Evolutionary conservation across 2,113 vertebrate genomes (phyloP).

Genomic region (Corythaeola cristata): DNA sequence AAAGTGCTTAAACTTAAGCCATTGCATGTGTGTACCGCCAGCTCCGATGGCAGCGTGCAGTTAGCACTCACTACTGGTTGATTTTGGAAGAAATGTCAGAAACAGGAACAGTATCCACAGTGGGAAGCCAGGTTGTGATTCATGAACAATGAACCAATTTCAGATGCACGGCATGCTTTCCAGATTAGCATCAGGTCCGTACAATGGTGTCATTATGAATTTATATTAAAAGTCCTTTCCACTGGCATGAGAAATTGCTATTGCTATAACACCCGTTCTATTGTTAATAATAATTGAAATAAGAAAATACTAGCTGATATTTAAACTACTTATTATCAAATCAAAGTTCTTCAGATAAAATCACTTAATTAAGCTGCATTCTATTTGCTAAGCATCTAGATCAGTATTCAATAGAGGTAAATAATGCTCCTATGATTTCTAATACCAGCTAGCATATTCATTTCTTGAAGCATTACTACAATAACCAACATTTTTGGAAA

Average conservation of each 20-base stretch:
- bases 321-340: slow-evolving; percentile 59
- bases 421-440: slow-evolving; percentile 49
- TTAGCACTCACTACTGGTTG: not conserved
- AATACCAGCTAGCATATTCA: not conserved
- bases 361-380: slow-evolving; percentile 56
- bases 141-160: not conserved
- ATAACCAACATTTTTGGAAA: slow-evolving; percentile 12
- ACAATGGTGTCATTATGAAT: slow-evolving; percentile 18
- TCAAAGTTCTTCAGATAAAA: slow-evolving; percentile 57
- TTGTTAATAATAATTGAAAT: slow-evolving; percentile 39
- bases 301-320: slow-evolving; percentile 40
- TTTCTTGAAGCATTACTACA: slow-evolving; percentile 44
- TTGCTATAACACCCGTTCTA: slow-evolving; percentile 1
- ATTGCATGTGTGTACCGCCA: not conserved
- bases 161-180: not conserved
- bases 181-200: slow-evolving; percentile 14
- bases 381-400: slow-evolving; percentile 44
- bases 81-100: not conserved
- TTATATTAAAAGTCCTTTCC: slow-evolving; percentile 46
- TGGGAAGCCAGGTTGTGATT: not conserved
- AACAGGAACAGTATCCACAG: not conserved
- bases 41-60: not conserved
- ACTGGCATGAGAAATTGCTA: slow-evolving; percentile 19
- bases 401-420: slow-evolving; percentile 47
- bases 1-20: not conserved